Conservation (phyloP, 2,113 vertebrate species). For the Anolis carolinensis region DNA sequence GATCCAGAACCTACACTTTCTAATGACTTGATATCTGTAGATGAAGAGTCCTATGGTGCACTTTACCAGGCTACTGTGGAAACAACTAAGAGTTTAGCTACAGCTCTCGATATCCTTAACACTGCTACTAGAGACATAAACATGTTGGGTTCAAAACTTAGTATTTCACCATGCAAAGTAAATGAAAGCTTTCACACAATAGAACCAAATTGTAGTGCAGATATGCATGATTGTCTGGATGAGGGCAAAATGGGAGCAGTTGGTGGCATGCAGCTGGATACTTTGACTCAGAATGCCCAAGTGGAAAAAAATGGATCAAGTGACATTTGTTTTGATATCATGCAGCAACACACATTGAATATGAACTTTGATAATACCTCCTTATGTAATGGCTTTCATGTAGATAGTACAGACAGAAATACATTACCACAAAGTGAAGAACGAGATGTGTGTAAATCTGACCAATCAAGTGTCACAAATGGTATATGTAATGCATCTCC, state of each 20-base stretch:
- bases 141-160: constrained; percentile 80
- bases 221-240: constrained; percentile 74
- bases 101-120: constrained; percentile 89
- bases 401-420: constrained; percentile 66
- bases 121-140: constrained; percentile 86
- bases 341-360: constrained; percentile 65
- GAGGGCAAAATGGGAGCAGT: constrained; percentile 88
- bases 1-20: constrained; percentile 78
- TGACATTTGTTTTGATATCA: constrained; percentile 78
- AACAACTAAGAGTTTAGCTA: constrained; percentile 91
- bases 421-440: constrained; percentile 66
- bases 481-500: constrained; percentile 71
- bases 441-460: constrained; percentile 63
- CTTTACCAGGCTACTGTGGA: constrained; percentile 94
- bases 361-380: constrained; percentile 63
- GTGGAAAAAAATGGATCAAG: constrained; percentile 81
- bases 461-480: constrained; percentile 68
- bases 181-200: constrained; percentile 71
- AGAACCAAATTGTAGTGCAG: constrained; percentile 71
- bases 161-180: constrained; percentile 71
- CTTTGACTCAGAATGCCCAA: constrained; percentile 70
- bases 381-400: constrained; percentile 84
- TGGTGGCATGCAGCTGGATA: constrained; percentile 79
- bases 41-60: constrained; percentile 87
- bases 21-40: constrained; percentile 85